Base-by-base conservation (phyloP, 2,113 vertebrate genomes). In the Synodontis membranacea region DNA sequence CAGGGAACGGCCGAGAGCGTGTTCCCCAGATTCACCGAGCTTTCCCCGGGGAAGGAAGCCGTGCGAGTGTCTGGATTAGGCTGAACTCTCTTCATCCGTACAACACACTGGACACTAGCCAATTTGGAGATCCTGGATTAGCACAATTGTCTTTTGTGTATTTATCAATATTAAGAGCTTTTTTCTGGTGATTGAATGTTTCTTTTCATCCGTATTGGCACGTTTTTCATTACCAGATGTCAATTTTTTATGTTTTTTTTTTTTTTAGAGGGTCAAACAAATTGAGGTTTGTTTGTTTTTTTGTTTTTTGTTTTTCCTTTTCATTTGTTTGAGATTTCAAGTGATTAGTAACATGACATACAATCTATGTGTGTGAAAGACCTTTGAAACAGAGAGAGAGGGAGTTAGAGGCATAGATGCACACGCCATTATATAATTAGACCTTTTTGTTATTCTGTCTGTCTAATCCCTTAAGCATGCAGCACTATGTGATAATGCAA, bases 11-110 rank as follows among this genome's bases (percentile, higher is more conserved):
- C 34, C 83, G 76, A 19, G 66, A 54, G 78, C 58, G 8, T 81
- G 80, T 66, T 66, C 28, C 52, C 83, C 46, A 64, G 68, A 84
- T 86, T 88, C 74, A 75, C 50, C 48, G 88, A 89, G 25, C 84
- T 0, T 17, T 92, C 90, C 91, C 91, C 70, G 85, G 91, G 92
- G 94, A 87, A 90, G 90, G 84, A 56, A 37, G 82, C 83, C 85
- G 89, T 88, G 90, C 89, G 85, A 93, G 92, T 74, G 90, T 90
- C 92, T 90, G 93, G 93, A 94, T 95, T 95, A 94, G 90, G 92
- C 89, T 91, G 90, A 92, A 90, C 90, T 89, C 89, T 91, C 80
- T 14, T 83, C 88, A 90, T 88, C 82, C 23, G 52, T 89, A 91
- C 91, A 91, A 93, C 92, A 84, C 90, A 76, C 89, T 92, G 93